Conservation (phyloP, 2,888 invertebrate genomes). For the Cosmopolites sordidus region DNA sequence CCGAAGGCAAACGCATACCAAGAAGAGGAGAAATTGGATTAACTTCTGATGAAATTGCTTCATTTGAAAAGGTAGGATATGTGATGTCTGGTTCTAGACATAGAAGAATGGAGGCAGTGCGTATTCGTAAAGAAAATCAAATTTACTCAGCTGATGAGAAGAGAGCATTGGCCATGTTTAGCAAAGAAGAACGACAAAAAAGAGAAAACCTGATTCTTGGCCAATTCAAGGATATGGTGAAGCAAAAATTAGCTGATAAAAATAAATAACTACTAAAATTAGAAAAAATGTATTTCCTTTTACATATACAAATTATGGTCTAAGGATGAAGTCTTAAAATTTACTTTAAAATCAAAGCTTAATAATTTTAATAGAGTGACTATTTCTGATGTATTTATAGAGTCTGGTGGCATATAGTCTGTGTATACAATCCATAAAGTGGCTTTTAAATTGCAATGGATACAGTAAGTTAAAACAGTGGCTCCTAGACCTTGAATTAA, state of each 20-base stretch:
- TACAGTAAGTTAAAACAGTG: slow-evolving; percentile 40
- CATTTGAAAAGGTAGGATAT: slow-evolving; percentile 90
- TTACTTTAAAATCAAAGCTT: slow-evolving; percentile 26
- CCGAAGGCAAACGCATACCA: slow-evolving; percentile 97
- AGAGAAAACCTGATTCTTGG: slow-evolving; percentile 92
- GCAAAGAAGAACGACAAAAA: slow-evolving; percentile 94
- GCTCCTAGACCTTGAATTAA: slow-evolving; percentile 43
- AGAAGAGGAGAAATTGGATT: slow-evolving; percentile 97
- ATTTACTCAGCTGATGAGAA: slow-evolving; percentile 99
- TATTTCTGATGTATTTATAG: slow-evolving; percentile 39
- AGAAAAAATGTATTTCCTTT: slow-evolving; percentile 1
- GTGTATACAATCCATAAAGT: slow-evolving; percentile 41
- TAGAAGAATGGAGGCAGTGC: slow-evolving; percentile 98
- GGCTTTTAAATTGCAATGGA: slow-evolving; percentile 35
- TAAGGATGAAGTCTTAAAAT: slow-evolving; percentile 19
- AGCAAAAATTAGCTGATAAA: slow-evolving; percentile 64
- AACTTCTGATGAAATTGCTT: slow-evolving; percentile 89
- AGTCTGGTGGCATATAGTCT: slow-evolving; percentile 42
- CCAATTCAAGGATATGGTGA: slow-evolving; percentile 89
- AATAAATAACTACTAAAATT: slow-evolving; percentile 32
- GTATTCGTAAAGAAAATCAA: slow-evolving; percentile 98
- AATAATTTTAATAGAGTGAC: slow-evolving; percentile 34
- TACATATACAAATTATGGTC: slow-evolving; percentile 37
- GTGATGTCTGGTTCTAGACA: slow-evolving; percentile 91
- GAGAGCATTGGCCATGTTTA: slow-evolving; percentile 95